Evolutionary conservation across 1,140 invertebrate genomes (phyloP).

Genomic region (Diprion similis): DNA sequence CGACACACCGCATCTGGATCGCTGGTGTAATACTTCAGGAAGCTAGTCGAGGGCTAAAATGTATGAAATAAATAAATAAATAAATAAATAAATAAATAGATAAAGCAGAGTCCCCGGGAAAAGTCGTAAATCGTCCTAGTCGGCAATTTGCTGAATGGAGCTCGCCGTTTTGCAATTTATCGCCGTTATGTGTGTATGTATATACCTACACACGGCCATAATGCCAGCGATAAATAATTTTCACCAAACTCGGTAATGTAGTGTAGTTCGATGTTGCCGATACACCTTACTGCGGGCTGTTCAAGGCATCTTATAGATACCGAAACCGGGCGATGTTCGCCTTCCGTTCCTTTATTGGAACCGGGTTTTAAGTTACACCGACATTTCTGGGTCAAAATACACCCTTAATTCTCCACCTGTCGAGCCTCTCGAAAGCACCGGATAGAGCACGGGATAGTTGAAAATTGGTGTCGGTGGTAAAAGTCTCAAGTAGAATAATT

Average conservation of each 20-base stretch:
- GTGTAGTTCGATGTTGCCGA: not conserved
- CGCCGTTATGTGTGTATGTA: not conserved
- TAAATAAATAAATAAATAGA: constrained; percentile 28
- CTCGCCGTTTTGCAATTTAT: not conserved
- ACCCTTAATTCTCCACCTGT: too few species aligned
- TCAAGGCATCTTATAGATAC: too few species aligned
- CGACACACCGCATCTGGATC: too few species aligned
- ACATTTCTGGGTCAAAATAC: too few species aligned
- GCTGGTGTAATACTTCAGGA: not conserved
- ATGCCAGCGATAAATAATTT: constrained; percentile 1
- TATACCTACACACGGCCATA: not conserved
- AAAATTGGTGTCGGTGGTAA: too few species aligned
- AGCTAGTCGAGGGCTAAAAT: not conserved
- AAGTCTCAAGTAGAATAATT: too few species aligned
- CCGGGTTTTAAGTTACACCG: too few species aligned
- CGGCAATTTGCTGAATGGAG: constrained; percentile 35
- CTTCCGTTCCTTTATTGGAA: too few species aligned
- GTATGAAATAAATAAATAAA: constrained; percentile 20
- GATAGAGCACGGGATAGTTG: too few species aligned
- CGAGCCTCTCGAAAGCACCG: too few species aligned
- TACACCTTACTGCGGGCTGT: not conserved
- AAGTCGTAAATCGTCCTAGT: constrained; percentile 36
- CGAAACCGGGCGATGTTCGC: too few species aligned
- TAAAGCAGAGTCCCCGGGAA: constrained; percentile 35
- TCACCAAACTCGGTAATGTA: not conserved